Evolutionary conservation across 1,140 invertebrate species (phyloP).

Genomic region (Caerostris extrusa): DNA sequence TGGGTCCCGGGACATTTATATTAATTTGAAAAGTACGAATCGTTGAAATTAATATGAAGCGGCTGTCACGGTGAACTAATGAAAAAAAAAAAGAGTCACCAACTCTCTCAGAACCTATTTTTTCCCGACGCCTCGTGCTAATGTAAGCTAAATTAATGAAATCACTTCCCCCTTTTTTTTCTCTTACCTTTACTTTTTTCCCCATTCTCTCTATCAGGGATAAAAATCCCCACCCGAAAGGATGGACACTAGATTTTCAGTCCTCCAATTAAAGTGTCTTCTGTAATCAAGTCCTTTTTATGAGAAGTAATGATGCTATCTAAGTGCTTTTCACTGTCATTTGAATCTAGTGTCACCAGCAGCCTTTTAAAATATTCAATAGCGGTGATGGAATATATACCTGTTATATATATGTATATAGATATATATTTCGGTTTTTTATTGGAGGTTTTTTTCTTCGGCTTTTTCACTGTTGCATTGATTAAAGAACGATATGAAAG

Average conservation of each 20-base stretch:
- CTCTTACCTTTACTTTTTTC: neutral
- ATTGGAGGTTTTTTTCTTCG: neutral
- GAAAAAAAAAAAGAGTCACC: conserved; percentile 24
- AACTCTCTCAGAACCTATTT: conserved; percentile 3
- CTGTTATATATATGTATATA: neutral
- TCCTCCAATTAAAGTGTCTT: conserved; percentile 65
- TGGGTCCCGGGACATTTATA: conserved; percentile 57
- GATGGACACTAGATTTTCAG: conserved; percentile 51
- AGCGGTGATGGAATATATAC: conserved; percentile 4
- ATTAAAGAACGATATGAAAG: conserved; percentile 8
- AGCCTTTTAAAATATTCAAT: conserved; percentile 70
- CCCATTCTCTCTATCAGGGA: neutral
- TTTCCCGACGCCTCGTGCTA: conserved; percentile 49
- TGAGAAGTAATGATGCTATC: conserved; percentile 56
- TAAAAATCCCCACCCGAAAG: neutral
- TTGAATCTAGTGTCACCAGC: conserved; percentile 29
- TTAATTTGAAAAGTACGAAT: conserved; percentile 49
- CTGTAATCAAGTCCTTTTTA: conserved; percentile 69
- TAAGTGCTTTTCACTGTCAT: conserved; percentile 65
- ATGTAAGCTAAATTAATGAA: conserved; percentile 71
- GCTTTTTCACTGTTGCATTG: conserved; percentile 1
- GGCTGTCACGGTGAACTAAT: conserved; percentile 49
- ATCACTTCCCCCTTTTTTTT: neutral
- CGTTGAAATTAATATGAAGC: conserved; percentile 66
- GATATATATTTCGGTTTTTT: neutral